These are phyloP conservation scores for Dysmachus trigonus DNA, from an alignment of 2,888 invertebrate species.

Conservation along the genomic window DNA sequence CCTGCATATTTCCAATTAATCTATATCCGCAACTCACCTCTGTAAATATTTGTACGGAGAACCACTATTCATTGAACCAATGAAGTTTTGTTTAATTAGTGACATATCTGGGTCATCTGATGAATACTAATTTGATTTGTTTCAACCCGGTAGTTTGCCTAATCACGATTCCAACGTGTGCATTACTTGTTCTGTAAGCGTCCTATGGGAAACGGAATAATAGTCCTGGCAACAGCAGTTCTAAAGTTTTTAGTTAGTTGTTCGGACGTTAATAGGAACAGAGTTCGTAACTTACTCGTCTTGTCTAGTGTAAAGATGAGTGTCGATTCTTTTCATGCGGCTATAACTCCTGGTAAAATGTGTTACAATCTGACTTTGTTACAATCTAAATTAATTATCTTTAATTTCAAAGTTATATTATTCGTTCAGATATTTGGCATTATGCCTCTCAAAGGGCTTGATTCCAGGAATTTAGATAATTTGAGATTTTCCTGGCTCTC, in stretches of 20 bases:
- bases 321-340: conserved; percentile 47
- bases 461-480: conserved; percentile 61
- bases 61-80: neutral
- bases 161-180: neutral
- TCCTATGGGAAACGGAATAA: neutral
- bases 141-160: neutral
- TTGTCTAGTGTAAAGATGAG: neutral
- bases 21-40: neutral
- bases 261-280: neutral
- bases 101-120: neutral
- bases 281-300: neutral
- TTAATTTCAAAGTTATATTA: conserved; percentile 56
- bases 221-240: neutral
- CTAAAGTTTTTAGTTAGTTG: neutral
- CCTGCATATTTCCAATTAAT: neutral
- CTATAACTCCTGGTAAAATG: conserved; percentile 44
- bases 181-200: neutral
- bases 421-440: conserved; percentile 67
- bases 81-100: neutral
- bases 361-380: neutral
- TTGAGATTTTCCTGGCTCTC: conserved; percentile 61
- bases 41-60: neutral
- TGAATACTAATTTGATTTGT: neutral
- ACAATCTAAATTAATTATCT: neutral
- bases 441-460: conserved; percentile 67